phyloP scores from a whole-genome alignment of 2,113 vertebrate genomes.

The Puma concolor region DNA sequence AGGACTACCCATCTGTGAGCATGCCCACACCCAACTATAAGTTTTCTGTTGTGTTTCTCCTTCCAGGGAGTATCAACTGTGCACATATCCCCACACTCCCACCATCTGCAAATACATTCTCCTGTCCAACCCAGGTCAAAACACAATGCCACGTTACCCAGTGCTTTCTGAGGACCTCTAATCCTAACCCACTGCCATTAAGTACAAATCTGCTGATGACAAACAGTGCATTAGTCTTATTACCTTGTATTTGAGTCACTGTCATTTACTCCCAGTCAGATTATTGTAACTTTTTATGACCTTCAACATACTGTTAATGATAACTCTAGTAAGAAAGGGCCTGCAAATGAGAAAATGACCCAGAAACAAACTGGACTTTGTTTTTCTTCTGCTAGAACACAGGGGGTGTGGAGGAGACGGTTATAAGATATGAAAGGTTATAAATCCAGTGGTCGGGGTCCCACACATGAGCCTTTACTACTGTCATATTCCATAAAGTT shows the following conservation, averaged over 20 bases:
- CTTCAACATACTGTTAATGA: constrained; percentile 46
- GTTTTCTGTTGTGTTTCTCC: constrained; percentile 10
- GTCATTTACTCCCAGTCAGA: constrained; percentile 42
- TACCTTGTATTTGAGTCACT: constrained; percentile 47
- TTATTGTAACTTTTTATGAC: constrained; percentile 51
- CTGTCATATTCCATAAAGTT: neutral
- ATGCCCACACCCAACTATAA: neutral
- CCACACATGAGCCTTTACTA: neutral
- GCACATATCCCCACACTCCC: neutral
- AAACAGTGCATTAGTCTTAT: constrained; percentile 17
- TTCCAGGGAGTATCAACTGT: neutral
- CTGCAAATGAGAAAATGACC: constrained; percentile 56
- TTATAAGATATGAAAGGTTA: neutral
- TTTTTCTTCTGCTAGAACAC: constrained; percentile 54
- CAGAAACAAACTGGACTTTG: constrained; percentile 26
- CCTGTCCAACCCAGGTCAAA: constrained; percentile 23
- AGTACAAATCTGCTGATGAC: constrained; percentile 45
- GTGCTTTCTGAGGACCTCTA: neutral
- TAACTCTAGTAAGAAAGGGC: constrained; percentile 46
- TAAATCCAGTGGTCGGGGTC: neutral
- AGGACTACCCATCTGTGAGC: neutral
- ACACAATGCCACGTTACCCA: neutral
- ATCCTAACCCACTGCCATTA: constrained; percentile 36
- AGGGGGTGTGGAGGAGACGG: neutral
- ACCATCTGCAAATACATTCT: neutral